Conservation (phyloP, 2,113 vertebrate genomes). For the Dascyllus trimaculatus region DNA sequence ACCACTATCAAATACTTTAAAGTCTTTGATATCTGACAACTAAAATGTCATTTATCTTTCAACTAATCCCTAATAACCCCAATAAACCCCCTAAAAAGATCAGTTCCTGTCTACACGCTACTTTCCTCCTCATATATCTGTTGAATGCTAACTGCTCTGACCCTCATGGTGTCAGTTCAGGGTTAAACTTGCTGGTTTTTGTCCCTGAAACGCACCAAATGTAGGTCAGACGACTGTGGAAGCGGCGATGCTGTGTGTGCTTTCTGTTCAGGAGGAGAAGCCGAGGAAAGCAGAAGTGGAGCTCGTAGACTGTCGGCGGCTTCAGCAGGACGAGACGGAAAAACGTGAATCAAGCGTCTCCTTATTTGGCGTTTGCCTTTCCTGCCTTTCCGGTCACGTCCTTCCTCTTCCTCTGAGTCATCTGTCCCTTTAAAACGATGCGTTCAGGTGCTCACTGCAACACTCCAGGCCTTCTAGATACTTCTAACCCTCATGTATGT, state of each 20-base stretch:
- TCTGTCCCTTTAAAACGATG: slow-evolving; percentile 72
- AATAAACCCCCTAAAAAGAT: no score
- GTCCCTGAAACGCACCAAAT: not conserved
- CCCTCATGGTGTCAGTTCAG: no score
- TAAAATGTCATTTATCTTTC: no score
- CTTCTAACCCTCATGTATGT: not conserved
- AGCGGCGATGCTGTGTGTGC: not conserved
- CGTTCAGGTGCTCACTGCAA: slow-evolving; percentile 52
- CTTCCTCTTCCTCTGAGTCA: slow-evolving; percentile 63
- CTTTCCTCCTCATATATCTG: no score
- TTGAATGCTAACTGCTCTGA: no score
- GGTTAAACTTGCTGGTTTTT: no score
- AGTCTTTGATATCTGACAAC: no score
- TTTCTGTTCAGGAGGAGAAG: not conserved
- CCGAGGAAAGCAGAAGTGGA: slow-evolving; percentile 28
- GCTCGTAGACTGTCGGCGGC: not conserved
- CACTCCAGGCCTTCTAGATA: not conserved
- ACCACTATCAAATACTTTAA: no score
- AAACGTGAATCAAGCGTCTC: slow-evolving; percentile 48
- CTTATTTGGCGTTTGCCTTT: slow-evolving; percentile 71
- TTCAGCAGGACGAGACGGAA: slow-evolving; percentile 33
- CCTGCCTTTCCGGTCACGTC: slow-evolving; percentile 60
- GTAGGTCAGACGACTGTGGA: not conserved
- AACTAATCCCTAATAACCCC: no score
- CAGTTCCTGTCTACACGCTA: no score